phyloP scores from a whole-genome alignment of 2,113 vertebrate genomes.

The Aleadryas rufinucha region DNA sequence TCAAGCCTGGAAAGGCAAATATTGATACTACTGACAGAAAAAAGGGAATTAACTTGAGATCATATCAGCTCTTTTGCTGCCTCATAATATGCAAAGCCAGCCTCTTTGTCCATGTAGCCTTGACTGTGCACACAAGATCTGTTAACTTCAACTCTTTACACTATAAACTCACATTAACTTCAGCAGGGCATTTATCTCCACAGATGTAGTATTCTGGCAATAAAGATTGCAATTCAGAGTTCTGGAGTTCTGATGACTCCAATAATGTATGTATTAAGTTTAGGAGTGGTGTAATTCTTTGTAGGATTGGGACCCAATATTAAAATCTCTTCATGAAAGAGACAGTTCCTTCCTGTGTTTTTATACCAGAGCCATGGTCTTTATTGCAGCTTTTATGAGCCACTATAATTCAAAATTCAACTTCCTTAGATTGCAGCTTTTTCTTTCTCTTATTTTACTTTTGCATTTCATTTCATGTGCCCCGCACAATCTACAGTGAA shows the following conservation, averaged over 20 bases:
- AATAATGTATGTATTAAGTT: neutral
- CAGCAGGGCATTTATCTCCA: neutral
- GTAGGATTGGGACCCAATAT: neutral
- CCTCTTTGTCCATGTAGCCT: neutral
- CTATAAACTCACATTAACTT: neutral
- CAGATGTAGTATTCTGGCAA: neutral
- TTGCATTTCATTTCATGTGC: neutral
- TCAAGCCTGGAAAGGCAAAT: neutral
- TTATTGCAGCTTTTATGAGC: constrained; percentile 39
- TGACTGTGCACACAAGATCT: neutral
- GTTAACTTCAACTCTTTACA: neutral
- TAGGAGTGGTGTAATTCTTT: constrained; percentile 14
- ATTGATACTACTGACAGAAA: neutral
- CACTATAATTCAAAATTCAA: constrained; percentile 12
- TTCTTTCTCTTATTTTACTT: neutral
- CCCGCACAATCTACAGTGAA: neutral
- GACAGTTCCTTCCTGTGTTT: constrained; percentile 33
- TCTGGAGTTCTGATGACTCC: neutral
- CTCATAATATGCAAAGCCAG: neutral
- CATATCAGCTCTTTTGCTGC: neutral
- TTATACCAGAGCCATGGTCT: neutral
- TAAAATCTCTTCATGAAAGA: constrained; percentile 18
- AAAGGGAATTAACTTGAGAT: neutral
- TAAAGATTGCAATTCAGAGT: neutral
- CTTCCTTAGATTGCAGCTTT: neutral